A percentile compares a stretch with the other conserved stretches of the same genome.
These are phyloP conservation scores for Timema podura DNA, from an alignment of 2,888 invertebrate species.

Conservation along the genomic window DNA sequence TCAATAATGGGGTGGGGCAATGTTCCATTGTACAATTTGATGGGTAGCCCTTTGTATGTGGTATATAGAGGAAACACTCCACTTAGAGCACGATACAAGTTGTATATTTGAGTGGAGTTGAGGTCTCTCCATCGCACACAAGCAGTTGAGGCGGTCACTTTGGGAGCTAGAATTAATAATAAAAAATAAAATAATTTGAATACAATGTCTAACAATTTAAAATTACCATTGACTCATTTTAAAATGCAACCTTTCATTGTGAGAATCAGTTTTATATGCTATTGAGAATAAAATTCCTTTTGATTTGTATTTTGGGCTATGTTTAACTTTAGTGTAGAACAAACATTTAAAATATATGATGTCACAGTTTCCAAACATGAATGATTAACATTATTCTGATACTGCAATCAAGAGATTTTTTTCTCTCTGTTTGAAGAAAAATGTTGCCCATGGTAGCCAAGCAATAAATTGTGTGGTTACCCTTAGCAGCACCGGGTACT, in stretches of 20 bases:
- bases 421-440: no score
- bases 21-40: slow-evolving; percentile 62
- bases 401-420: no score
- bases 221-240: not conserved
- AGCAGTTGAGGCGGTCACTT: slow-evolving; percentile 59
- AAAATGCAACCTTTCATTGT: not conserved
- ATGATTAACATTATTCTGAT: no score
- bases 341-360: no score
- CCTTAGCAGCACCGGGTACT: no score
- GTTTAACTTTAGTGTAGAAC: no score
- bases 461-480: no score
- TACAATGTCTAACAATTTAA: not conserved
- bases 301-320: no score
- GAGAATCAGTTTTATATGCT: no score
- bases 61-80: slow-evolving; percentile 60
- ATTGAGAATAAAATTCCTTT: no score
- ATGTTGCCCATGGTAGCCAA: no score
- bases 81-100: slow-evolving; percentile 65
- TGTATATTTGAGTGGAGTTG: slow-evolving; percentile 61
- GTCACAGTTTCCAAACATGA: no score
- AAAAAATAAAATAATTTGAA: not conserved
- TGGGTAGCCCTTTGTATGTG: slow-evolving; percentile 53
- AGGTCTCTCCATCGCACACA: slow-evolving; percentile 63
- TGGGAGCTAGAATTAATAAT: slow-evolving; percentile 58
- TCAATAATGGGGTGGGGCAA: slow-evolving; percentile 38